Evolutionary conservation across 1,140 invertebrate species (phyloP), one percentile per base, ranked within the genome.

Genomic region (Scaptomyza montana): DNA sequence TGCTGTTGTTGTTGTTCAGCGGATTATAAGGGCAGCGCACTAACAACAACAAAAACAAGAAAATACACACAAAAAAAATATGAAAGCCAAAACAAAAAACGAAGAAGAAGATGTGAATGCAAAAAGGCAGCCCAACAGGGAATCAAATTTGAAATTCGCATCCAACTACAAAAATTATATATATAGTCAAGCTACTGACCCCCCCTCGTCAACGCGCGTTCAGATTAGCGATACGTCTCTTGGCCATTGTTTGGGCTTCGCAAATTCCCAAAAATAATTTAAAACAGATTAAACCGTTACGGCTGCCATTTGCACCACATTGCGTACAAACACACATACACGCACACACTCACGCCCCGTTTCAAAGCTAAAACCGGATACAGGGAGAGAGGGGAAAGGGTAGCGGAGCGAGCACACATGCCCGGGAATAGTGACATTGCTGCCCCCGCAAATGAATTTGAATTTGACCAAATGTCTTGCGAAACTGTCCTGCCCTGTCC

Each of bases 401-500:
- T 10, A 21, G 13, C 33, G 47, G 19, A 28, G 46, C 39, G 28
- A 39, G 49, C 68, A 63, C 55, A 77, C 74, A 59, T 60, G 64
- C 47, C 49, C 33, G 63, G 25, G 21, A 9, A 36, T 50, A 68
- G 56, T 73, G 70, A 68, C 70, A 73, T 61, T 73, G 55, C 51
- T 49, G 33, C 68, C 76, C 65, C 73, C 66, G 53, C 77, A 84
- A 73, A 84, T 78, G 61, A 84, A 89, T 89, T 89, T 77, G 85
- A 89, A 75, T 89, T 89, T 89, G 80, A 89, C 84, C 84, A 89
- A 89, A 89, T 89, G 84, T 87, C 84, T 87, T 87, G 79, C 80
- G 69, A 72, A 87, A 79, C 64, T 77, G 59, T 74, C 61, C 33
- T 36, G 77, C 64, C 73, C 77, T 75, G 59, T 75, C 79, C 78